These are phyloP conservation scores for Syrphus vitripennis DNA, from an alignment of 2,888 invertebrate species.

Conservation along the genomic window DNA sequence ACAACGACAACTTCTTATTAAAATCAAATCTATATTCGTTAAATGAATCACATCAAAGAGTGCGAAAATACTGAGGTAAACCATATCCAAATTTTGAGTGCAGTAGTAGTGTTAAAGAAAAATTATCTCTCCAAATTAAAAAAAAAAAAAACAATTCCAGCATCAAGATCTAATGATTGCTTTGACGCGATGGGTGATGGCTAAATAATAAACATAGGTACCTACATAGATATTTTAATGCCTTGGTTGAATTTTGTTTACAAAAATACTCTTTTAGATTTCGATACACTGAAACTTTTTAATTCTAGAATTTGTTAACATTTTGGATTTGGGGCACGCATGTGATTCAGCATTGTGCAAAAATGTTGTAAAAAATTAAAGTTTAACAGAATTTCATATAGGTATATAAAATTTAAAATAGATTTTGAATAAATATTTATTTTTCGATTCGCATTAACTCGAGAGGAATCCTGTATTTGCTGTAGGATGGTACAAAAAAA, in stretches of 20 bases:
- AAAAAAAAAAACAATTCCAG: constrained; percentile 39
- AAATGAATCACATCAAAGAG: not conserved
- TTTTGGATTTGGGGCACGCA: constrained; percentile 49
- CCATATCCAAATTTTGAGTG: not conserved
- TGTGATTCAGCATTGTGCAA: constrained; percentile 63
- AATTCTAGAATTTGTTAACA: constrained; percentile 47
- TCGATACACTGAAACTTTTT: constrained; percentile 55
- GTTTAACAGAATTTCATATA: constrained; percentile 42
- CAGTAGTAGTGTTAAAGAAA: not conserved
- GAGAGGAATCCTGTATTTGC: constrained; percentile 29
- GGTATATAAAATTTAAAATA: constrained; percentile 56
- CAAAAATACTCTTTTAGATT: constrained; percentile 54
- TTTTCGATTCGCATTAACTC: constrained; percentile 23
- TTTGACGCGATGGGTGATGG: constrained; percentile 9
- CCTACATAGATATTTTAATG: constrained; percentile 53
- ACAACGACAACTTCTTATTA: not conserved
- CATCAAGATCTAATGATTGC: constrained; percentile 50
- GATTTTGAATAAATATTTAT: constrained; percentile 65
- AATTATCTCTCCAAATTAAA: not conserved
- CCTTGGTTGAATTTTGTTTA: constrained; percentile 61
- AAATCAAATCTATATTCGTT: not conserved
- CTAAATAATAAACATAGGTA: constrained; percentile 58
- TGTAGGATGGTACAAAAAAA: constrained; percentile 24
- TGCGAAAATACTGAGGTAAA: not conserved
- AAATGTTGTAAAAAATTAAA: constrained; percentile 62